Percentiles rank a stretch among this genome's conserved stretches.
Evolutionary conservation across 2,113 vertebrate species (phyloP).

Genomic region (Chamaea fasciata): DNA sequence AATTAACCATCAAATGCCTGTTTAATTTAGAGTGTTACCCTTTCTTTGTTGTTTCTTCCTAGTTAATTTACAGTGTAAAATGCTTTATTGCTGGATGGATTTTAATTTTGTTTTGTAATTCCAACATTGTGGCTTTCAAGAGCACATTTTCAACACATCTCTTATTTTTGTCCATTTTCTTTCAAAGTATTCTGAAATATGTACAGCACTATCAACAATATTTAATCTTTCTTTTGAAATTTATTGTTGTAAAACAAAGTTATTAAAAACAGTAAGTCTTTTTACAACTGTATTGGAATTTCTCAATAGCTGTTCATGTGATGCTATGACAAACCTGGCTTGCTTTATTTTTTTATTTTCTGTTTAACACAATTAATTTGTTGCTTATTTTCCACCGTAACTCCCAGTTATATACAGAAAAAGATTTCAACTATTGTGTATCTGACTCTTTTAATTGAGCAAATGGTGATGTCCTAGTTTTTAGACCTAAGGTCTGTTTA

Average conservation of each 20-base stretch:
- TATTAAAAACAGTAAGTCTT: conserved; percentile 68
- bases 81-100: conserved; percentile 39
- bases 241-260: conserved; percentile 63
- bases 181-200: conserved; percentile 71
- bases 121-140: conserved; percentile 35
- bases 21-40: conserved; percentile 49
- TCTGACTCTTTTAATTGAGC: conserved; percentile 83
- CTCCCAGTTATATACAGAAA: conserved; percentile 63
- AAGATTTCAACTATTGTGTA: conserved; percentile 77
- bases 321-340: conserved; percentile 73
- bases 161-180: conserved; percentile 53
- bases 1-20: conserved; percentile 66
- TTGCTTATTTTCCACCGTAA: conserved; percentile 67
- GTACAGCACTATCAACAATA: conserved; percentile 74
- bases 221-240: conserved; percentile 72
- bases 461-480: conserved; percentile 88
- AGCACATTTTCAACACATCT: conserved; percentile 18
- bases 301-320: conserved; percentile 68
- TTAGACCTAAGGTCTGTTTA: conserved; percentile 90
- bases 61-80: conserved; percentile 58
- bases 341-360: conserved; percentile 67
- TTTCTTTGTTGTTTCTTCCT: conserved; percentile 61
- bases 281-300: conserved; percentile 72
- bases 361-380: conserved; percentile 64
- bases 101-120: conserved; percentile 1